phyloP scores from a whole-genome alignment of 2,888 invertebrate species.

The Tromatobia lineatoria region DNA sequence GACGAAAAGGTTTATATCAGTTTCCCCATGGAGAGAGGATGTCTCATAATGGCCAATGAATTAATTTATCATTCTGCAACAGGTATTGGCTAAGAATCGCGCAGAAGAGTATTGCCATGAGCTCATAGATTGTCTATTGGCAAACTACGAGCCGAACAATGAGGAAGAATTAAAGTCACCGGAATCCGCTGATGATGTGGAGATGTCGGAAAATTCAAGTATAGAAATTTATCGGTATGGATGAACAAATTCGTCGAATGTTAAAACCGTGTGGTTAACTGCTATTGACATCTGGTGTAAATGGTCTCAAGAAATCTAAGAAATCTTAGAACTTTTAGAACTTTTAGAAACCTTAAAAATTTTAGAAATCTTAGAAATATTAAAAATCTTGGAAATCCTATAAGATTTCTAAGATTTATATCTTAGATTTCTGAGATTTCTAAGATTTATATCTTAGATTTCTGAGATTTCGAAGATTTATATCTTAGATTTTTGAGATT shows the following conservation, averaged over 20 bases:
- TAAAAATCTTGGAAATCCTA: too few relatives aligned
- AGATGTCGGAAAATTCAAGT: slow-evolving; percentile 89
- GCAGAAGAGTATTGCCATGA: slow-evolving; percentile 91
- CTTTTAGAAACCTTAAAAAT: too few relatives aligned
- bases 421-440: too few relatives aligned
- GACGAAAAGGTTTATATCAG: too few relatives aligned
- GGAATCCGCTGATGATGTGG: slow-evolving; percentile 84
- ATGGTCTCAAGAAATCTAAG: too few relatives aligned
- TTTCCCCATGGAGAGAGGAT: not conserved
- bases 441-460: too few relatives aligned
- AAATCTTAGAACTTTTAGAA: too few relatives aligned
- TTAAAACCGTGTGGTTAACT: not conserved
- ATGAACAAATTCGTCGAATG: not conserved
- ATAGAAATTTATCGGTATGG: slow-evolving; percentile 90
- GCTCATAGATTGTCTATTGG: slow-evolving; percentile 90
- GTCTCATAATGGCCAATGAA: not conserved
- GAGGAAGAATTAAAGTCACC: slow-evolving; percentile 85
- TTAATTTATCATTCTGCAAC: slow-evolving; percentile 26
- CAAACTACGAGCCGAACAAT: slow-evolving; percentile 88
- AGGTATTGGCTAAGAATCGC: slow-evolving; percentile 89
- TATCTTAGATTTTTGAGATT: too few relatives aligned
- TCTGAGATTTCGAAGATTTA: too few relatives aligned
- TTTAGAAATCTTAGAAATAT: too few relatives aligned
- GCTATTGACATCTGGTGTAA: too few relatives aligned
- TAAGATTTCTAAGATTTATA: too few relatives aligned